phyloP scores from a whole-genome alignment of 2,113 vertebrate genomes.

The Sapayoa aenigma region DNA sequence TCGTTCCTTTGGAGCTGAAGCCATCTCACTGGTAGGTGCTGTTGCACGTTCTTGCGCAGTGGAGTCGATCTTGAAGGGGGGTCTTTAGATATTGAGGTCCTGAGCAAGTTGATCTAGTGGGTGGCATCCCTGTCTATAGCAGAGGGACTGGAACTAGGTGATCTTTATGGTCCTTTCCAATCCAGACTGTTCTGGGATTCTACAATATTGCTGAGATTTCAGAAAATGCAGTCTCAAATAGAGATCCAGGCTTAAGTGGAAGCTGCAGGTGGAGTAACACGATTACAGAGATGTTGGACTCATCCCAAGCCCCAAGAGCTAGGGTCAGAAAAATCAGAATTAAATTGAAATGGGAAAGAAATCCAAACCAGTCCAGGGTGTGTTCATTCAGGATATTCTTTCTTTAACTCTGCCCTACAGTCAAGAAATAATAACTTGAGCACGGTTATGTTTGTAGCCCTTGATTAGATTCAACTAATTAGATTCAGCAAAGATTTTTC shows the following conservation, averaged over 20 bases:
- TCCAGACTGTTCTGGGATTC: not conserved
- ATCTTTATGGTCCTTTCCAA: not conserved
- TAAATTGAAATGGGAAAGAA: conserved; percentile 40
- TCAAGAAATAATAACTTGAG: conserved; percentile 49
- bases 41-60: not conserved
- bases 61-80: no score
- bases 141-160: not conserved
- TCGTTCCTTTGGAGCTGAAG: not conserved
- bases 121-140: no score
- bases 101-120: not conserved
- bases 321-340: conserved; percentile 43
- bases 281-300: conserved; percentile 38
- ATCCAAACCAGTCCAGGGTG: conserved; percentile 49
- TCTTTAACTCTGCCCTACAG: conserved; percentile 61
- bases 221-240: not conserved
- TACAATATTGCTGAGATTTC: not conserved
- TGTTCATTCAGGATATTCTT: conserved; percentile 58
- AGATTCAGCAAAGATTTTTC: conserved; percentile 32
- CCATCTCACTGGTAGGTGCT: rapidly evolving
- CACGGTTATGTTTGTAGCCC: conserved; percentile 22
- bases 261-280: conserved; percentile 49
- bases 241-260: not conserved
- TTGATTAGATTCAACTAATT: conserved; percentile 65
- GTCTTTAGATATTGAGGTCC: not conserved
- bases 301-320: conserved; percentile 57